Evolutionary conservation across 2,113 vertebrate species (phyloP).

Genomic region (Telmatochromis brachygnathus): DNA sequence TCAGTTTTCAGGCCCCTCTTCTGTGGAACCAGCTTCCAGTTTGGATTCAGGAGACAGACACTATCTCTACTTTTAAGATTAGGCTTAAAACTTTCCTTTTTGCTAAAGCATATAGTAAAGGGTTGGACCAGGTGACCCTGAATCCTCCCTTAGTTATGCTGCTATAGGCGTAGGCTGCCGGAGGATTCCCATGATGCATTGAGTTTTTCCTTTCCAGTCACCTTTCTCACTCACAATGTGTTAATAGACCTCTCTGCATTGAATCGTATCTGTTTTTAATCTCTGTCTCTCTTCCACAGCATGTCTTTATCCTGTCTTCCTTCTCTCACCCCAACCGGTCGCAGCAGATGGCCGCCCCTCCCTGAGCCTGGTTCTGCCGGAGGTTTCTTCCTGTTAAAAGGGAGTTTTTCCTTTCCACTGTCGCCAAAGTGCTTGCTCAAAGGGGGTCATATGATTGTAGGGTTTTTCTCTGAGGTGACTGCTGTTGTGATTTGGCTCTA

Average conservation of each 20-base stretch:
- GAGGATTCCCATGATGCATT: background rate
- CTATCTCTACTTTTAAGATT: background rate
- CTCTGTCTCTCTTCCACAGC: too few species aligned
- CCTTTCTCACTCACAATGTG: background rate
- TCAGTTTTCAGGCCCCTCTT: background rate
- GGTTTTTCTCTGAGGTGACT: background rate
- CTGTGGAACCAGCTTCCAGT: background rate
- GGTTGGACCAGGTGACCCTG: too few species aligned
- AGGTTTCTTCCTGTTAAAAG: background rate
- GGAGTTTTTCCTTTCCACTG: background rate
- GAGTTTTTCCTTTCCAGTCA: background rate
- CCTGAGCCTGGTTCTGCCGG: background rate
- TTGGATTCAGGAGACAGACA: background rate
- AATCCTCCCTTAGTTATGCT: too few species aligned
- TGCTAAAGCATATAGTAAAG: background rate
- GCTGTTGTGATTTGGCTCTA: background rate
- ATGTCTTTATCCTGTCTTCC: too few species aligned
- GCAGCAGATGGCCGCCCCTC: background rate
- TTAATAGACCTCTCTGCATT: background rate
- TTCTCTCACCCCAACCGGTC: too few species aligned
- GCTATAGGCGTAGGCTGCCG: fast-evolving
- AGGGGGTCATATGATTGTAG: background rate
- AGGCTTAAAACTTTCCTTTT: background rate
- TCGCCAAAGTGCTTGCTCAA: background rate
- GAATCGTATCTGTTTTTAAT: fast-evolving